Evolutionary conservation across 2,113 vertebrate genomes (phyloP), one percentile per base, ranked within the genome.

Genomic region (Mugil cephalus): DNA sequence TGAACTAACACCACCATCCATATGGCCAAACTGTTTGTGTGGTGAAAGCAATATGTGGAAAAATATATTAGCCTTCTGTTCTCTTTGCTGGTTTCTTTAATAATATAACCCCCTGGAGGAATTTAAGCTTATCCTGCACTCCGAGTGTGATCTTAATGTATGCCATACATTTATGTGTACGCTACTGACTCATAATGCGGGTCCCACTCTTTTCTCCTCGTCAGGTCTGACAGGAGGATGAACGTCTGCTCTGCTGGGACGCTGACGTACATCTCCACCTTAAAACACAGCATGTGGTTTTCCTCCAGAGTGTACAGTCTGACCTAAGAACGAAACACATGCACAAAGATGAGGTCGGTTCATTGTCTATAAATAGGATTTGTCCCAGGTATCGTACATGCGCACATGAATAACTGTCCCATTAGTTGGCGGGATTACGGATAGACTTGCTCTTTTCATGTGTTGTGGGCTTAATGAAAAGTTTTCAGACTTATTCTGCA

Each of bases 261-360:
- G 0, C 78, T 56, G 43, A 96, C 94, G 0, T 83, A 77, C 54
- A 95, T 98, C 90, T 98, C 96, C 50, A 98, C 93, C 68, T 94
- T 96, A 88, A 99, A 96, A 61, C 95, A 97, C 55, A 99, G 92
- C 88, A 94, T 95, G 53, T 94, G 95, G 91, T 97, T 96, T 62
- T 99, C 97, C 89, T 99, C 98, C 83, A 97, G 91, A 0, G 92
- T 98, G 90, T 96, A 99, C 69, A 99, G 90, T 75, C 85, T 88
- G 74, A 98, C 95, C 98, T 99, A 13, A 47, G 42, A 86, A 77
- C 0, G 47, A 12, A 45, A 61, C 63, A 64, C 8, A 64, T n/a
- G 10, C 58, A 52, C 38, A 63, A 40, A 55, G 30, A 75, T 21
- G 35, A 65, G 38, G 35, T 45, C 45, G 30, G 47, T 13, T 39